Percentiles rank a stretch among this genome's conserved stretches.
Conservation (phyloP, 2,113 vertebrate genomes). For the Tiliqua scincoides region DNA sequence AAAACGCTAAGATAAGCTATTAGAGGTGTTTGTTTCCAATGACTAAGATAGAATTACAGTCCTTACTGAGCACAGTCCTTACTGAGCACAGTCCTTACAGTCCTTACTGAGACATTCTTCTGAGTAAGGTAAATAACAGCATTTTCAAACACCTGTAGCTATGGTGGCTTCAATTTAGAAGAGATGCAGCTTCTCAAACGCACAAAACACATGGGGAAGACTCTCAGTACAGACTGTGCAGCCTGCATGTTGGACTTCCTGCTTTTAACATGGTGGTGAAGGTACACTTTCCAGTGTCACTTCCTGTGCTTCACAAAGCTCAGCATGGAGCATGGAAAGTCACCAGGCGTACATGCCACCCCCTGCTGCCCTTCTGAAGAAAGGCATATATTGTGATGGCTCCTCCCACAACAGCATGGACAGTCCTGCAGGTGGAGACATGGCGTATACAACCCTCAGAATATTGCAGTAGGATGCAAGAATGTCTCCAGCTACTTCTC, state of each 20-base stretch:
- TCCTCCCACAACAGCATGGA: neutral
- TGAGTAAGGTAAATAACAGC: too few species aligned
- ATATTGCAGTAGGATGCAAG: slow-evolving; percentile 20
- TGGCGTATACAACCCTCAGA: neutral
- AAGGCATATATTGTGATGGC: neutral
- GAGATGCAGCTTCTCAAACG: neutral
- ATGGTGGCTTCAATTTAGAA: neutral
- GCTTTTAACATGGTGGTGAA: neutral
- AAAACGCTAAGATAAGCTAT: neutral
- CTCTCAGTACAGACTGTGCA: neutral
- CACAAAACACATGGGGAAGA: neutral
- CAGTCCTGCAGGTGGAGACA: neutral
- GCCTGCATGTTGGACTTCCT: neutral
- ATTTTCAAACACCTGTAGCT: too few species aligned
- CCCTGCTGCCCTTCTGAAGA: neutral
- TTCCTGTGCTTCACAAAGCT: too few species aligned
- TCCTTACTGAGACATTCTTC: too few species aligned
- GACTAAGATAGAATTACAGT: too few species aligned
- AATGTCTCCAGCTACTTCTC: slow-evolving; percentile 63
- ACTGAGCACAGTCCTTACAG: too few species aligned
- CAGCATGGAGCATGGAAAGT: neutral
- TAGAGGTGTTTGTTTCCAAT: too few species aligned
- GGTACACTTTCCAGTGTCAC: neutral
- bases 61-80: too few species aligned
- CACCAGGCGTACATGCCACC: neutral